A percentile compares a stretch with the other conserved stretches of the same genome.
Conservation (phyloP, 2,888 invertebrate species). For the Spatulosminthurus flaviceps region DNA sequence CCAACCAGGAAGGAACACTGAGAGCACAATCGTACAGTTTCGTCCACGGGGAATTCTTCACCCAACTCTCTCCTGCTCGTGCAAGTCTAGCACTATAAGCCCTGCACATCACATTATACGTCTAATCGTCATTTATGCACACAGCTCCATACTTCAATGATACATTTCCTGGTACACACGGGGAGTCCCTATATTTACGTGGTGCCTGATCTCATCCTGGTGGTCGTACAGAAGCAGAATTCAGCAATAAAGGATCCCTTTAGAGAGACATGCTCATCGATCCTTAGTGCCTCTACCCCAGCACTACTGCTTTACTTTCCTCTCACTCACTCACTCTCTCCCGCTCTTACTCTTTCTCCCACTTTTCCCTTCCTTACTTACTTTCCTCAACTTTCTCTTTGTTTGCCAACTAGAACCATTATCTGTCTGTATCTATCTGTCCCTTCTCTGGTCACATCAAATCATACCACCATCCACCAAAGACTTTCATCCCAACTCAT, state of each 20-base stretch:
- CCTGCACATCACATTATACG: no score
- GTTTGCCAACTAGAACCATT: slow-evolving; percentile 42
- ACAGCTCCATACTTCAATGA: not conserved
- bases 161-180: slow-evolving; percentile 4
- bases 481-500: slow-evolving; percentile 42
- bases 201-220: slow-evolving; percentile 43
- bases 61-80: not conserved
- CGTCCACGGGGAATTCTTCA: slow-evolving; percentile 27
- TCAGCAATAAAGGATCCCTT: slow-evolving; percentile 47
- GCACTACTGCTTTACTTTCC: slow-evolving; percentile 4
- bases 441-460: slow-evolving; percentile 39
- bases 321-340: slow-evolving; percentile 20
- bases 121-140: slow-evolving; percentile 6
- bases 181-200: not conserved
- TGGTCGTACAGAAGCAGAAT: slow-evolving; percentile 47
- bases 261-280: slow-evolving; percentile 46
- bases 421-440: slow-evolving; percentile 20
- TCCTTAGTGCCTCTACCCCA: slow-evolving; percentile 41
- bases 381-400: slow-evolving; percentile 46
- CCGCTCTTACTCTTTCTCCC: slow-evolving; percentile 14
- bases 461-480: slow-evolving; percentile 39
- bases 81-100: not conserved
- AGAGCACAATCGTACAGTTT: slow-evolving; percentile 15
- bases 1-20: slow-evolving; percentile 22
- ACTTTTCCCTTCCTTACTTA: slow-evolving; percentile 24